These are phyloP conservation scores for Gavialis gangeticus DNA, from an alignment of 2,113 vertebrate species.

Conservation along the genomic window DNA sequence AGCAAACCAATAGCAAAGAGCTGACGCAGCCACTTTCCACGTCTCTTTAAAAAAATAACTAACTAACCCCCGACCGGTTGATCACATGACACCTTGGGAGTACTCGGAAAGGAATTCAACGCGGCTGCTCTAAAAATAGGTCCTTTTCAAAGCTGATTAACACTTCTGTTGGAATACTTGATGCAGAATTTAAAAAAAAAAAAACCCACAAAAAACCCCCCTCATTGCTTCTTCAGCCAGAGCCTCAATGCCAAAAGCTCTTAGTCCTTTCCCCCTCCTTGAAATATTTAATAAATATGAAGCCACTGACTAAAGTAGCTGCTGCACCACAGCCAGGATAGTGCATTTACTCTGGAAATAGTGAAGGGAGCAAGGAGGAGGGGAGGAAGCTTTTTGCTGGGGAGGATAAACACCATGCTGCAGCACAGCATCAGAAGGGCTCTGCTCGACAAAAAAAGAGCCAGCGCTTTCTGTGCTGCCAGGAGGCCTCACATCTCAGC, in stretches of 20 bases:
- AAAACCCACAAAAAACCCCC: too few relatives aligned
- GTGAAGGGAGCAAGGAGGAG: not conserved
- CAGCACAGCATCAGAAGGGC: not conserved
- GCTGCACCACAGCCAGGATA: not conserved
- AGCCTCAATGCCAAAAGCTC: not conserved
- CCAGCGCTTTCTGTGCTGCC: not conserved
- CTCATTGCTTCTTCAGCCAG: not conserved
- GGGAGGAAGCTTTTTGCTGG: not conserved
- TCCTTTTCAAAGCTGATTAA: not conserved
- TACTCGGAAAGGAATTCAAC: not conserved
- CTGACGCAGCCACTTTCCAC: not conserved
- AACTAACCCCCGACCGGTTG: not conserved
- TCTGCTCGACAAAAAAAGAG: not conserved
- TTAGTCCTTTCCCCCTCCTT: fast-evolving
- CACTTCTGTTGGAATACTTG: not conserved
- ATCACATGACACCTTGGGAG: not conserved
- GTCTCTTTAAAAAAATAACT: not conserved
- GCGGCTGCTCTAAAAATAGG: slow-evolving; percentile 33
- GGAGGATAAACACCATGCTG: not conserved
- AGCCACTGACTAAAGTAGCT: not conserved
- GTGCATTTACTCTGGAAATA: not conserved
- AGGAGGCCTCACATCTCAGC: not conserved
- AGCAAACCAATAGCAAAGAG: not conserved
- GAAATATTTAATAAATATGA: not conserved
- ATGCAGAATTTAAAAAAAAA: not conserved